A percentile compares a stretch with the other conserved stretches of the same genome.
Conservation (phyloP, 2,888 invertebrate species). For the Cryptocheilus praepositus region DNA sequence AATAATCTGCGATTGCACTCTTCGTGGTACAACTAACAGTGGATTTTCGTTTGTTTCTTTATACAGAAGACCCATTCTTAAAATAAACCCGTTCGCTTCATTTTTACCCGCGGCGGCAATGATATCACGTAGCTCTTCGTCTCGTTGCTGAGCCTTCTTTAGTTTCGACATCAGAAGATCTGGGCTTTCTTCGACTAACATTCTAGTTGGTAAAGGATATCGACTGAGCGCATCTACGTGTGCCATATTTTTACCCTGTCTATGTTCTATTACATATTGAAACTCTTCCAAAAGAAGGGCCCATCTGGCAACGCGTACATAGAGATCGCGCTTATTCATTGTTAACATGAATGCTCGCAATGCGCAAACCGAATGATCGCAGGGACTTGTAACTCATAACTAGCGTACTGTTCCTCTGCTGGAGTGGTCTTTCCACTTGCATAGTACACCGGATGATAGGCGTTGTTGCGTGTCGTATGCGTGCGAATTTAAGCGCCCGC, state of each 20-base stretch:
- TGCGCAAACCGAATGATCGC: conserved; percentile 29
- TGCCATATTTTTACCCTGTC: no score
- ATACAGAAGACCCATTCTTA: neutral
- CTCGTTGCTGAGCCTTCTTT: conserved; percentile 22
- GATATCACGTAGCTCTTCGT: conserved; percentile 14
- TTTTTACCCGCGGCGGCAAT: conserved; percentile 1
- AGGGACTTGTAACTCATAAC: conserved; percentile 29
- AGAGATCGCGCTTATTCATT: conserved; percentile 20
- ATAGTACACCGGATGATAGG: no score
- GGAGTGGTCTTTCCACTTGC: no score
- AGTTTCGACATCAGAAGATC: conserved; percentile 19
- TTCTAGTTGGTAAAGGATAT: neutral
- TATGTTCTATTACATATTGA: conserved; percentile 22
- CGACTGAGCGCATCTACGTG: conserved; percentile 32
- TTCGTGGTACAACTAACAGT: neutral
- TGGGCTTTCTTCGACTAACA: conserved; percentile 4
- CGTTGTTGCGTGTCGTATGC: no score
- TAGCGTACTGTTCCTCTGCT: conserved; percentile 21
- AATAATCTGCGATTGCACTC: neutral
- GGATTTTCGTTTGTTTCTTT: neutral
- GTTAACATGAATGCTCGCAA: conserved; percentile 29
- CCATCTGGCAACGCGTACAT: no score
- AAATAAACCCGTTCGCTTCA: conserved; percentile 8
- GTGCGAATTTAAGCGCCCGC: no score
- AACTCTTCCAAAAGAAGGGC: conserved; percentile 25